Conservation (phyloP, 2,113 vertebrate genomes). For the Mormyrus iriodes region DNA sequence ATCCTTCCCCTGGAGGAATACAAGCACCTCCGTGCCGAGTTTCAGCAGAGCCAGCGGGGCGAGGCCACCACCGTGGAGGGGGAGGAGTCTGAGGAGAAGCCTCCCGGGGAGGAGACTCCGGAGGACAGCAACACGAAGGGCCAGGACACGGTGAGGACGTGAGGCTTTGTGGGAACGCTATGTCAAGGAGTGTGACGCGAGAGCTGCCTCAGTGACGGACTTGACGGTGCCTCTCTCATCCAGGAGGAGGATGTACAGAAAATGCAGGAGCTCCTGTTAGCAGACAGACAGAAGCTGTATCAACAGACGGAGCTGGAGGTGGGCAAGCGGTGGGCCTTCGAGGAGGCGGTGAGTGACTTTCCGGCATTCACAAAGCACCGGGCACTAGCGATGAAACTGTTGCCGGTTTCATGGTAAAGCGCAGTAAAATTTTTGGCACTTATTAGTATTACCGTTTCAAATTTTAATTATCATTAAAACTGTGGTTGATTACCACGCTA, state of each 20-base stretch:
- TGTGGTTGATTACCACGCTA: background rate
- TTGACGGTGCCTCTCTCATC: background rate
- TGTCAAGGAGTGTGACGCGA: too few species aligned
- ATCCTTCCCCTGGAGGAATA: conserved; percentile 65
- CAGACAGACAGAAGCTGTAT: conserved; percentile 61
- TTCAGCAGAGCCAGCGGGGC: conserved; percentile 52
- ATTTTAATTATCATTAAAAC: too few species aligned
- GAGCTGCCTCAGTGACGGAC: background rate
- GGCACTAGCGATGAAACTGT: background rate
- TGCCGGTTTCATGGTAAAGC: background rate
- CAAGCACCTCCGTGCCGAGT: conserved; percentile 51
- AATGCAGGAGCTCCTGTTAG: conserved; percentile 63
- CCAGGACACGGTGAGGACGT: conserved; percentile 50
- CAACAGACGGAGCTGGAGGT: conserved; percentile 71
- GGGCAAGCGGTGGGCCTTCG: conserved; percentile 71
- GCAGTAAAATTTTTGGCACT: too few species aligned
- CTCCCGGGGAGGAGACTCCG: conserved; percentile 65
- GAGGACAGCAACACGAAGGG: conserved; percentile 39
- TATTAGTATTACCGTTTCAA: background rate
- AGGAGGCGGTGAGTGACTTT: conserved; percentile 64
- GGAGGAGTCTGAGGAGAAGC: conserved; percentile 48
- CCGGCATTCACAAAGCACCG: background rate
- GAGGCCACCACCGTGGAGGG: conserved; percentile 57
- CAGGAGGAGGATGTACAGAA: conserved; percentile 67
- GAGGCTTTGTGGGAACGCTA: background rate